phyloP scores from a whole-genome alignment of 2,797 vertebrate species.

The Artibeus jamaicensis region DNA sequence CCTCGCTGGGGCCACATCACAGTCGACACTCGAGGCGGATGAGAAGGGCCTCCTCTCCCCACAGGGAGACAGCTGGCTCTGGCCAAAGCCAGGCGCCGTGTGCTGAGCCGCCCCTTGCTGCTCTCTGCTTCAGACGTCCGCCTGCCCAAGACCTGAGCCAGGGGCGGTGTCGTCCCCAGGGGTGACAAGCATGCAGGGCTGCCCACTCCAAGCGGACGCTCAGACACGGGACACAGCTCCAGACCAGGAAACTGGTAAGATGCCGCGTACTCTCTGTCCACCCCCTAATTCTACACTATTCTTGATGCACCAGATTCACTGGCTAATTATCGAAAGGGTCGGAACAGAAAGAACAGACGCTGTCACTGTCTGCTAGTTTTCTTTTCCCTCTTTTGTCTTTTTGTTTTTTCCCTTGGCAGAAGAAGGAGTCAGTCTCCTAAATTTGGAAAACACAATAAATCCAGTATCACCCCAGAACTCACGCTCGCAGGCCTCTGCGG shows the following conservation, averaged over 20 bases:
- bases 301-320: background rate
- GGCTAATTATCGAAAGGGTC: constrained; percentile 24
- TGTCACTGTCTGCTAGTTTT: constrained; percentile 12
- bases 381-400: constrained; percentile 47
- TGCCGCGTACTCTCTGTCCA: background rate
- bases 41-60: constrained; percentile 7
- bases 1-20: background rate
- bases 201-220: background rate
- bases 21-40: constrained; percentile 1
- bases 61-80: background rate
- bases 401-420: constrained; percentile 38
- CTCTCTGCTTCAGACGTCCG: background rate
- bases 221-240: background rate
- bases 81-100: background rate
- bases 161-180: background rate
- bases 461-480: constrained; percentile 13
- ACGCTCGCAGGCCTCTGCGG: background rate
- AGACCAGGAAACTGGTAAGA: background rate
- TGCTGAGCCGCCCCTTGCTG: background rate
- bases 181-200: background rate
- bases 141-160: too few species aligned
- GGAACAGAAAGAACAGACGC: background rate
- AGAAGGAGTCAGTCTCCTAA: constrained; percentile 54
- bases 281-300: background rate
- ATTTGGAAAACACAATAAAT: constrained; percentile 63